phyloP scores from a whole-genome alignment of 2,113 vertebrate species.

The Upupa epops region DNA sequence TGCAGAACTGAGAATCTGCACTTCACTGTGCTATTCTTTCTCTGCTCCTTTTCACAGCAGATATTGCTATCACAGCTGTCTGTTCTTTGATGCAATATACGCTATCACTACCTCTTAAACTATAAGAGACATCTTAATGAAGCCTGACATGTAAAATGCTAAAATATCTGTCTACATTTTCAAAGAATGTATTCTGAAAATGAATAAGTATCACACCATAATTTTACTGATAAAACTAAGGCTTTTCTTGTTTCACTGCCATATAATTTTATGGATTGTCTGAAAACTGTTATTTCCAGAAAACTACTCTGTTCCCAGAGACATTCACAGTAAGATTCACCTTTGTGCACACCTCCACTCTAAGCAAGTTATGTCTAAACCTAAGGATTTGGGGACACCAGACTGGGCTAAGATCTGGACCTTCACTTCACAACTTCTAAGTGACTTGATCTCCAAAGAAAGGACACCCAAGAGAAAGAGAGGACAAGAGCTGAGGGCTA shows the following conservation, averaged over 20 bases:
- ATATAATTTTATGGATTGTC: background rate
- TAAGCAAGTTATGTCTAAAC: background rate
- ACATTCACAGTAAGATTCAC: background rate
- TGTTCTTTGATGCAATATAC: background rate
- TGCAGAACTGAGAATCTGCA: background rate
- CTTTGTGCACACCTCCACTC: fast-evolving
- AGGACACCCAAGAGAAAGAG: background rate
- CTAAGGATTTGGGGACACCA: background rate
- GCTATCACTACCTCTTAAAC: background rate
- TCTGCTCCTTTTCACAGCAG: background rate
- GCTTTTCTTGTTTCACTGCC: background rate
- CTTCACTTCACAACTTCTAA: background rate
- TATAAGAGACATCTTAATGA: background rate
- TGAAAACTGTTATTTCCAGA: background rate
- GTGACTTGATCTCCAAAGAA: background rate
- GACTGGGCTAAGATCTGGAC: fast-evolving
- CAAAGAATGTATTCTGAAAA: background rate
- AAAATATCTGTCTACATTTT: background rate
- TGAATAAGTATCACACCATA: background rate
- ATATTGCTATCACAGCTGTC: background rate
- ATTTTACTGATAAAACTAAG: background rate
- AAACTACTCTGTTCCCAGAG: background rate
- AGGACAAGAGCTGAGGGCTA: background rate
- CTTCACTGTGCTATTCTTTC: background rate
- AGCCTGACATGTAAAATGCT: background rate